Conservation (phyloP, 2,797 vertebrate species). For the Dromococcyx pavoninus region DNA sequence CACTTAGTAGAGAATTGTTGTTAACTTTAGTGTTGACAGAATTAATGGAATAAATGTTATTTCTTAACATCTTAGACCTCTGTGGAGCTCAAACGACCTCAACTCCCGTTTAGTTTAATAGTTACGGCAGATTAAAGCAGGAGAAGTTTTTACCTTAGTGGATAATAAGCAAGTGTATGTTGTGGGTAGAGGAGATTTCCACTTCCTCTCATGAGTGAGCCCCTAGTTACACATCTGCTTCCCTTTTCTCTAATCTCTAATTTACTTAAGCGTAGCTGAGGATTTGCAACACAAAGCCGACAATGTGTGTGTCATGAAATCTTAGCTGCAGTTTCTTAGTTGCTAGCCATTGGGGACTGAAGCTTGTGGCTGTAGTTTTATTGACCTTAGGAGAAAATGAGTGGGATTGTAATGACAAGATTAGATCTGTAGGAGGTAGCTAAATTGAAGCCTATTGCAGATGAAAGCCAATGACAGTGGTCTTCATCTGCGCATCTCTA, state of each 20-base stretch:
- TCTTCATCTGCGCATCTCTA: neutral
- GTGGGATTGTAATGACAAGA: neutral
- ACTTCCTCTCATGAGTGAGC: neutral
- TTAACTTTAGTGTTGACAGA: neutral
- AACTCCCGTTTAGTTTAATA: neutral
- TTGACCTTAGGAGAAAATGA: neutral
- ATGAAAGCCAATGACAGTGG: neutral
- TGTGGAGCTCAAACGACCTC: neutral
- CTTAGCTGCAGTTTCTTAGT: neutral
- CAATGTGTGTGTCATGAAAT: conserved; percentile 24
- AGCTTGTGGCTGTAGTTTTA: conserved; percentile 4
- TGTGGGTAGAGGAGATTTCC: neutral
- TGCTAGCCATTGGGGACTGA: neutral
- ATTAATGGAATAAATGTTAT: neutral
- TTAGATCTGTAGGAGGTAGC: neutral
- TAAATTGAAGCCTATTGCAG: neutral
- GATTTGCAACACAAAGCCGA: conserved; percentile 5
- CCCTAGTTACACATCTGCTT: conserved; percentile 27
- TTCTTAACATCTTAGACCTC: neutral
- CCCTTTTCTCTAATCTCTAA: conserved; percentile 35
- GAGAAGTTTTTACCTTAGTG: neutral
- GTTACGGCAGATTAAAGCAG: neutral
- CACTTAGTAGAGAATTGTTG: neutral
- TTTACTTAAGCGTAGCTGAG: conserved; percentile 3
- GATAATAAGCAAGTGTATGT: neutral